A percentile compares a stretch with the other conserved stretches of the same genome.
Conservation (phyloP, 1,140 invertebrate species). For the Ptiloglossa arizonensis region DNA sequence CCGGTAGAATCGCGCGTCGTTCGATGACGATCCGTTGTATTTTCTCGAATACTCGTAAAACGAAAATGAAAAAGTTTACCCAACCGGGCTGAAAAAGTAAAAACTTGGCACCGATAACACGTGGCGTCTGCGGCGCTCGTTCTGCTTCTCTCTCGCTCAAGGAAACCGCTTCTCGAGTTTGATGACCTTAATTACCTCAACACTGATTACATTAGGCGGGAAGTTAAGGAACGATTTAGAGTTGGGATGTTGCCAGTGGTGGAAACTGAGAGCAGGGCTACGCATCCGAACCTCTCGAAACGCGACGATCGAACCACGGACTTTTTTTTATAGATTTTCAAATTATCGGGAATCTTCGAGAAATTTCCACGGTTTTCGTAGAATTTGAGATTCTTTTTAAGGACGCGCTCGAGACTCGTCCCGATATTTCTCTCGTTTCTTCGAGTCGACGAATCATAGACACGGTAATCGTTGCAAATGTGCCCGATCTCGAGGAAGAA, state of each 20-base stretch:
- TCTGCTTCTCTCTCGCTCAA: slow-evolving; percentile 51
- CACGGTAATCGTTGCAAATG: neutral
- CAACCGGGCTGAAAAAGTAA: slow-evolving; percentile 25
- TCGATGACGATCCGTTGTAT: too few relatives aligned
- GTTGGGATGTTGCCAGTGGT: slow-evolving; percentile 55
- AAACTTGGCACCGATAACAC: slow-evolving; percentile 62
- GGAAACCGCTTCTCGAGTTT: slow-evolving; percentile 73
- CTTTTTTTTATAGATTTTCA: too few relatives aligned
- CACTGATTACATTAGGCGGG: slow-evolving; percentile 75
- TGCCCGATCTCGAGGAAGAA: neutral
- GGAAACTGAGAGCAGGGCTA: slow-evolving; percentile 51
- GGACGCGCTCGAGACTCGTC: too few relatives aligned
- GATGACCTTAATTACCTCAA: slow-evolving; percentile 77
- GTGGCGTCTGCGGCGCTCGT: slow-evolving; percentile 61
- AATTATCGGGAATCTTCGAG: too few relatives aligned
- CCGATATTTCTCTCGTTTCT: too few relatives aligned
- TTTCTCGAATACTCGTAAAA: slow-evolving; percentile 3
- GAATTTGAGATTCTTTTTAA: too few relatives aligned
- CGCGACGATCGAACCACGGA: too few relatives aligned
- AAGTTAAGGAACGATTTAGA: slow-evolving; percentile 76
- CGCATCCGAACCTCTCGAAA: slow-evolving; percentile 16
- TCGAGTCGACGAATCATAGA: too few relatives aligned
- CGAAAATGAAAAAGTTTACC: slow-evolving; percentile 15
- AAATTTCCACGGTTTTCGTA: too few relatives aligned
- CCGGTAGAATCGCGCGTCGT: too few relatives aligned